Conservation (phyloP, 2,113 vertebrate species). For the Pteropus alecto region DNA sequence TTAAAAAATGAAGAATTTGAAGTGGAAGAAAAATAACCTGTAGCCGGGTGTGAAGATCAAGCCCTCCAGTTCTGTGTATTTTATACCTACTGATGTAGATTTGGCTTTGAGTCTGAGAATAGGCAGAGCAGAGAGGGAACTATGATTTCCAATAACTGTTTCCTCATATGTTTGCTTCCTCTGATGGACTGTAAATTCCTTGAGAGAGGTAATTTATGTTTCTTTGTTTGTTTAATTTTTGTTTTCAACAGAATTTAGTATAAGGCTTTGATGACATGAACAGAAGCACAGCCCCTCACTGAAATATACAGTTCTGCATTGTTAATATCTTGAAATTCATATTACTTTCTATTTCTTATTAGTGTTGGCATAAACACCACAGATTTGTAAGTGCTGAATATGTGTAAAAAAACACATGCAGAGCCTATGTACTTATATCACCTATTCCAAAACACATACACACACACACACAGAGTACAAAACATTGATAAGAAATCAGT, state of each 20-base stretch:
- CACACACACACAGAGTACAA: background rate
- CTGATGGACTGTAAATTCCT: background rate
- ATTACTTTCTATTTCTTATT: background rate
- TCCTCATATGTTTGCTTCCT: background rate
- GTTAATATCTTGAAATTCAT: background rate
- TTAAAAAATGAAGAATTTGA: background rate
- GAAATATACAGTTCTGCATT: background rate
- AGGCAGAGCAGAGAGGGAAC: background rate
- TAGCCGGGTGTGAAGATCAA: background rate
- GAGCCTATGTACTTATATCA: background rate
- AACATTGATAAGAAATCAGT: background rate
- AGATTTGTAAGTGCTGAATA: background rate
- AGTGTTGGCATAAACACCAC: background rate
- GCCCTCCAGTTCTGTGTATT: background rate
- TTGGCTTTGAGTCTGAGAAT: background rate
- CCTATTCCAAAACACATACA: background rate
- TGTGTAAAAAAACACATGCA: background rate
- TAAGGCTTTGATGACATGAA: background rate
- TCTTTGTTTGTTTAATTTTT: background rate
- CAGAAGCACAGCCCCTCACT: background rate
- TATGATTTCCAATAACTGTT: background rate
- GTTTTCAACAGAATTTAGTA: background rate
- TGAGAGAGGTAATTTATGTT: background rate
- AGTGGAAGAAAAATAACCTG: background rate
- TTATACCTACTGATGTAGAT: background rate